Base-by-base conservation (phyloP, 2,113 vertebrate species). In the Boleophthalmus pectinirostris region DNA sequence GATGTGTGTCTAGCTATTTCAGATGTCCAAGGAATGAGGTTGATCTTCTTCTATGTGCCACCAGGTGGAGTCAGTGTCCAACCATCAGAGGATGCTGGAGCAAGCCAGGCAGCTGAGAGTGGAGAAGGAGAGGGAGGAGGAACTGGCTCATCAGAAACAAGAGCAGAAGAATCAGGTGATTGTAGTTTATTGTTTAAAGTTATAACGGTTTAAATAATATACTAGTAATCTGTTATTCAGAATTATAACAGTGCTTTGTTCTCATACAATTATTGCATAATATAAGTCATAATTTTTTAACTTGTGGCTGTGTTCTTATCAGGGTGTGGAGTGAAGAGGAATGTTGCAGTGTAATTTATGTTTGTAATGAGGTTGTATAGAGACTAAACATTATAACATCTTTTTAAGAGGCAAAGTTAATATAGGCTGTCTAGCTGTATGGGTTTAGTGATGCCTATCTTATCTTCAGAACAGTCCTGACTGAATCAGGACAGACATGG, bases 1-100 rank as follows among this genome's bases (percentile, higher is more conserved):
- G 70, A 80, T 20, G 9, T 72, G 38, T 65, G 9, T 72, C 45
- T 65, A 47, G 57, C 58, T 87, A 82, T 87, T 82, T 75, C 67
- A 54, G 66, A 65, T 63, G 43, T 43, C 16, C 1, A 5, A 46
- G 4, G 11, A 38, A 47, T 18, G 18, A 49, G 1, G 3, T 67
- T 20, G 21, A 51, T 2, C 72, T 73, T 58, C 73, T 66, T 2
- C 12, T 5, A 58, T 25, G 16, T 3, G 89, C 92, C 94, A 93
- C 91, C 93, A 99, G 98, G 98, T 98, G 94, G 97, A 99, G 93
- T 94, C 95, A 25, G 95, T 98, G 92, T 95, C 96, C 93, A 98
- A 94, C 92, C 96, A 99, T 92, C 95, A 95, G 74, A 93, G 89
- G 80, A 98, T 98, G 97, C 94, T 99, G 87, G 96, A 99, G 72